A percentile compares a stretch with the other conserved stretches of the same genome.
phyloP scores from a whole-genome alignment of 1,140 invertebrate genomes.

The Centruroides vittatus region DNA sequence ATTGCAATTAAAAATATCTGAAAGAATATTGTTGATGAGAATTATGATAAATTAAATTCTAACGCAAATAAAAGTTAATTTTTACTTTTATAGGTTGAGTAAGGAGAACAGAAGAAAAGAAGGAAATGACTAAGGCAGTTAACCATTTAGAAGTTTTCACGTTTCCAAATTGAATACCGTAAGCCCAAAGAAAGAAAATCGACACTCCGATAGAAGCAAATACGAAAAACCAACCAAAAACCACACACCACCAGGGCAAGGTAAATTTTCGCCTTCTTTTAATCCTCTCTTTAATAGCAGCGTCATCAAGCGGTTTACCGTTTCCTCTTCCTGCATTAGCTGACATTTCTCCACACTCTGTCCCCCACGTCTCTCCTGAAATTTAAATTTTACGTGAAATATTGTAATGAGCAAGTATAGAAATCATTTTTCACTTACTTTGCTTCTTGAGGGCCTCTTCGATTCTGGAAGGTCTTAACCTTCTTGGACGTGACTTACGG shows the following conservation, averaged over 20 bases:
- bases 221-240: conserved; percentile 30
- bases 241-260: conserved; percentile 30
- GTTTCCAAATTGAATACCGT: conserved; percentile 31
- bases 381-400: neutral
- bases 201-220: conserved; percentile 23
- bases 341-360: neutral
- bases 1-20: conserved; percentile 10
- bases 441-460: conserved; percentile 22
- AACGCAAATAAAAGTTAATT: neutral
- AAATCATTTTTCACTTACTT: conserved; percentile 2
- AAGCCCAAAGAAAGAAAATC: conserved; percentile 28
- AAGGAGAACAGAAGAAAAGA: conserved; percentile 31
- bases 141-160: conserved; percentile 33
- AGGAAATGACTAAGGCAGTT: conserved; percentile 31
- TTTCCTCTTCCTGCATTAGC: neutral
- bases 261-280: conserved; percentile 11
- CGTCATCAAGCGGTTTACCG: no score
- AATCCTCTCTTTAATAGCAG: no score
- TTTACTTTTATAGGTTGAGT: conserved; percentile 33
- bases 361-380: conserved; percentile 4
- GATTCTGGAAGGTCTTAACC: conserved; percentile 28
- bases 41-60: no score
- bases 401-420: no score
- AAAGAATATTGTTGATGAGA: no score
- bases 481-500: conserved; percentile 30